A percentile compares a stretch with the other conserved stretches of the same genome.
Conservation (phyloP, 2,113 vertebrate genomes). For the Pagrus major region DNA sequence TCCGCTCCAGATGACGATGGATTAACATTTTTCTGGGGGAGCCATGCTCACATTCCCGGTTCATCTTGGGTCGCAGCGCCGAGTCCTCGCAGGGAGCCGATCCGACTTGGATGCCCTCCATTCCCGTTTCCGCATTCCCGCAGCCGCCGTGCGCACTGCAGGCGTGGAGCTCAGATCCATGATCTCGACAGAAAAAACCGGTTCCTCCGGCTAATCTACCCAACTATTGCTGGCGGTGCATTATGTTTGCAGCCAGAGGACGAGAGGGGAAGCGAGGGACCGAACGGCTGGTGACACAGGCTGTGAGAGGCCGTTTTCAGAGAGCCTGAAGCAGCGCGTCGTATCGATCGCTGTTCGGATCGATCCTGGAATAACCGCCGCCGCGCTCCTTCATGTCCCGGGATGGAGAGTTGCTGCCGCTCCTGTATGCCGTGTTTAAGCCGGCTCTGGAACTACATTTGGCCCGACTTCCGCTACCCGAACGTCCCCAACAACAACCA, state of each 20-base stretch:
- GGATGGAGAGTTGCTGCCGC: slow-evolving; percentile 91
- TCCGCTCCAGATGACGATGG: background rate
- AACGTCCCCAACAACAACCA: slow-evolving; percentile 59
- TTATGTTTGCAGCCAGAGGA: slow-evolving; percentile 50
- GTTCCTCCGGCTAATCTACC: slow-evolving; percentile 81
- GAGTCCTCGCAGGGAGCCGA: slow-evolving; percentile 37
- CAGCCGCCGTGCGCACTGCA: slow-evolving; percentile 48
- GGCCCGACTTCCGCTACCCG: slow-evolving; percentile 83
- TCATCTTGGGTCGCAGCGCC: background rate
- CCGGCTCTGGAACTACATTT: slow-evolving; percentile 91
- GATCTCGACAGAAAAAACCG: slow-evolving; percentile 75
- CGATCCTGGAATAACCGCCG: background rate
- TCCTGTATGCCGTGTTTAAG: slow-evolving; percentile 86
- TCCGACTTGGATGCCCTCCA: slow-evolving; percentile 31
- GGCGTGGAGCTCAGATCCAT: slow-evolving; percentile 53
- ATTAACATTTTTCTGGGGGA: background rate
- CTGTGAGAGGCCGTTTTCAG: slow-evolving; percentile 72
- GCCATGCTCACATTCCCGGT: background rate
- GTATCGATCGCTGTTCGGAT: background rate
- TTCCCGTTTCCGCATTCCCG: slow-evolving; percentile 81
- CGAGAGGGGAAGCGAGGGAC: slow-evolving; percentile 22
- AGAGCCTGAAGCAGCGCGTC: background rate
- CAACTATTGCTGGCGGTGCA: slow-evolving; percentile 46
- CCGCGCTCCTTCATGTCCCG: slow-evolving; percentile 56
- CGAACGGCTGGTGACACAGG: slow-evolving; percentile 26